Conservation (phyloP, 2,888 invertebrate genomes). For the Teinopalpus imperialis region DNA sequence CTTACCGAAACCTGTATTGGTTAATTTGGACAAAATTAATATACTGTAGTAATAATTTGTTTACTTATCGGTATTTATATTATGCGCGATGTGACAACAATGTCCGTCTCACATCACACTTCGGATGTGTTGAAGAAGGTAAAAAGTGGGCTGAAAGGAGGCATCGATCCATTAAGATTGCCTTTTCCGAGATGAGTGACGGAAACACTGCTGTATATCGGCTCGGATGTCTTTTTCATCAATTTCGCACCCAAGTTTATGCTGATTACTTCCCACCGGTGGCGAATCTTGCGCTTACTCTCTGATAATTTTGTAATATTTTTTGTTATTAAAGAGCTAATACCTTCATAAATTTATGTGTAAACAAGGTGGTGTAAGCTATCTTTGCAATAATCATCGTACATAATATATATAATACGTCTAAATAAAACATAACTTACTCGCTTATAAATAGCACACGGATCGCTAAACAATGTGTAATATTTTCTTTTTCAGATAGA, state of each 20-base stretch:
- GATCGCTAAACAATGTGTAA: too few relatives aligned
- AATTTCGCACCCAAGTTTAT: conserved; percentile 14
- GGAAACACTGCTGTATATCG: conserved; percentile 13
- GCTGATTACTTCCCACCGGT: conserved; percentile 13
- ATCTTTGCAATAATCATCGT: too few relatives aligned
- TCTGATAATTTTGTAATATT: conserved; percentile 1
- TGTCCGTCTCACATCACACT: conserved; percentile 10
- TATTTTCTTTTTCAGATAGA: too few relatives aligned
- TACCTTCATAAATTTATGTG: too few relatives aligned
- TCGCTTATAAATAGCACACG: too few relatives aligned
- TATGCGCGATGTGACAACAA: conserved; percentile 1
- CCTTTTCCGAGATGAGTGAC: conserved; percentile 16
- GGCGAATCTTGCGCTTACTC: not conserved
- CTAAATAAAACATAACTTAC: too few relatives aligned
- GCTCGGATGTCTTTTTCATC: conserved; percentile 8
- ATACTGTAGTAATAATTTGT: conserved; percentile 4
- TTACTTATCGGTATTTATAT: conserved; percentile 20
- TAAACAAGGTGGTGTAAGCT: too few relatives aligned
- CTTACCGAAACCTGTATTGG: conserved; percentile 15
- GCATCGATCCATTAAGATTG: conserved; percentile 17
- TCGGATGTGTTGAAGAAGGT: conserved; percentile 11
- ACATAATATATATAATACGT: too few relatives aligned
- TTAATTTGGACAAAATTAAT: conserved; percentile 14
- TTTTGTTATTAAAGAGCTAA: not conserved
- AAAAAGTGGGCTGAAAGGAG: conserved; percentile 18